A percentile compares a stretch with the other conserved stretches of the same genome.
Evolutionary conservation across 2,888 invertebrate species (phyloP).

Genomic region (Melipona bicolor): DNA sequence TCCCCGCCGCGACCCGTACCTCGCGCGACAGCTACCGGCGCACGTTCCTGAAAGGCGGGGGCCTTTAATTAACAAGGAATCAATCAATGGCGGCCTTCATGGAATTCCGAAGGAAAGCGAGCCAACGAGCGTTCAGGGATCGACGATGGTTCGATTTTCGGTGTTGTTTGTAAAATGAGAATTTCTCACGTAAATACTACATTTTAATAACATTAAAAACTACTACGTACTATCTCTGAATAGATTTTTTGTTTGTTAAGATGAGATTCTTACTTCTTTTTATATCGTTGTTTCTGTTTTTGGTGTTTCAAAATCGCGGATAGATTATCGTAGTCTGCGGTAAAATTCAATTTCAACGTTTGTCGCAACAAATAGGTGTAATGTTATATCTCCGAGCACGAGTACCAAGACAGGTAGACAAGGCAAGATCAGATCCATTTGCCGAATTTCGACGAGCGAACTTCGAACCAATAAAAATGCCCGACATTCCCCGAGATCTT

Average conservation of each 20-base stretch:
- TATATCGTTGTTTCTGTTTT: neutral
- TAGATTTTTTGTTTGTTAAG: neutral
- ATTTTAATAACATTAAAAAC: neutral
- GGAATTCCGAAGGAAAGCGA: conserved; percentile 72
- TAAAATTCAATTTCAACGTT: no score
- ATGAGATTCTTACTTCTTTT: no score
- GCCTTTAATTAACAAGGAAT: conserved; percentile 80
- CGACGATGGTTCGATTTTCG: neutral
- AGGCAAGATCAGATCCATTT: conserved; percentile 66
- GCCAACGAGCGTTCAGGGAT: conserved; percentile 19
- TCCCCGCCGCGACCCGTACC: conserved; percentile 36
- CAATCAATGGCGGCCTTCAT: conserved; percentile 75
- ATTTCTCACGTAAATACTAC: neutral
- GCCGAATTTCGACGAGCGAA: conserved; percentile 63
- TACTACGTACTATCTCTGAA: neutral
- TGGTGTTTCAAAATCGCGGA: no score
- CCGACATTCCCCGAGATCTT: conserved; percentile 78
- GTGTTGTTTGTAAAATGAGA: neutral
- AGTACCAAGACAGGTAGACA: conserved; percentile 44
- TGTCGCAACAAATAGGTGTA: neutral
- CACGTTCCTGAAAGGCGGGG: conserved; percentile 59
- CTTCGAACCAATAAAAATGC: conserved; percentile 82
- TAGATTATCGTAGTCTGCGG: no score
- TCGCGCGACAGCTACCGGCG: conserved; percentile 53
- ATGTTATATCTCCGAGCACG: conserved; percentile 9